phyloP scores from a whole-genome alignment of 2,797 vertebrate species.

The Halcyon smyrnensis region DNA sequence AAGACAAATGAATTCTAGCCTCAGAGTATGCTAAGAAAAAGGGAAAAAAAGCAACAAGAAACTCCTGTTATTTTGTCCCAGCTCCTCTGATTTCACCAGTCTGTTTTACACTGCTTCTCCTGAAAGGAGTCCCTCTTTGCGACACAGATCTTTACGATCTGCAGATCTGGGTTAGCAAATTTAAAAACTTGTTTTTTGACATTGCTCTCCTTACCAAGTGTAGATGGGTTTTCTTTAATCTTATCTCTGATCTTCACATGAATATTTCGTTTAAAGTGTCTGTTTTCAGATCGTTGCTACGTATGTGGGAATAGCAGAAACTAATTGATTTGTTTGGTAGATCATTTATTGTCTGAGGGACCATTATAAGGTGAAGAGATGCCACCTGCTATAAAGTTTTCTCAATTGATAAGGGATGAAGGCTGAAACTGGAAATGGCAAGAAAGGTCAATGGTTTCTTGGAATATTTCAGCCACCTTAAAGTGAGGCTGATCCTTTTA shows the following conservation, averaged over 20 bases:
- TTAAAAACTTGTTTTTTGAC: neutral
- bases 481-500: neutral
- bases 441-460: neutral
- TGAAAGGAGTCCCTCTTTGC: neutral
- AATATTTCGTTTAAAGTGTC: neutral
- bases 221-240: neutral
- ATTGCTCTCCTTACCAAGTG: neutral
- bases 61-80: neutral
- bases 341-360: neutral
- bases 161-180: neutral
- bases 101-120: neutral
- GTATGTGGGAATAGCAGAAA: neutral
- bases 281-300: neutral
- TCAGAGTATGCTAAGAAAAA: neutral
- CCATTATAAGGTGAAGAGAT: conserved; percentile 13
- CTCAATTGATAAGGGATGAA: neutral
- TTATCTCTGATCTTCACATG: neutral
- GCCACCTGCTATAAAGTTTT: neutral
- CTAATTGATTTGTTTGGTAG: neutral
- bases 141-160: neutral
- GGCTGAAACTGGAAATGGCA: neutral
- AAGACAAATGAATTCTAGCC: neutral
- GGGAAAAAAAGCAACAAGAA: neutral
- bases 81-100: neutral
- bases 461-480: neutral